A percentile compares a stretch with the other conserved stretches of the same genome.
These are phyloP conservation scores for Linnaemya vulpina DNA, from an alignment of 2,888 invertebrate genomes.

Conservation along the genomic window DNA sequence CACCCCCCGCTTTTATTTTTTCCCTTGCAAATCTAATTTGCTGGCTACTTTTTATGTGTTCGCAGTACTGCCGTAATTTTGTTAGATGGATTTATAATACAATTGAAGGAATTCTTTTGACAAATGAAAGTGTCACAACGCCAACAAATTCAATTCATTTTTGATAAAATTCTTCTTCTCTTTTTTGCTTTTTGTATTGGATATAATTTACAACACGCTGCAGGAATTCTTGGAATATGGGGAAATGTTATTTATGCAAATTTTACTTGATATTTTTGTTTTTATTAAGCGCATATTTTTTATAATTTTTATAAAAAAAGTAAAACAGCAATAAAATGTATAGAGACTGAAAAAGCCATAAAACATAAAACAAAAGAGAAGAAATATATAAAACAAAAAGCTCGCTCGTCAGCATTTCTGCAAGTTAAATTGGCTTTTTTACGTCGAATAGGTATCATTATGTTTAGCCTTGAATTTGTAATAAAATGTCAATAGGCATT, in stretches of 20 bases:
- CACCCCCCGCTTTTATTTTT: too few species aligned
- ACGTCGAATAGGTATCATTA: not conserved
- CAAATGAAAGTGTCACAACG: slow-evolving; percentile 57
- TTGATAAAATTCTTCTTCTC: not conserved
- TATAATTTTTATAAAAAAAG: slow-evolving; percentile 26
- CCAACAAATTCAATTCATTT: slow-evolving; percentile 37
- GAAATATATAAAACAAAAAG: not conserved
- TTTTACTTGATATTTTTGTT: not conserved
- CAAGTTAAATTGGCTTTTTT: not conserved
- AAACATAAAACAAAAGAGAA: slow-evolving; percentile 6
- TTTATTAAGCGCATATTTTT: not conserved
- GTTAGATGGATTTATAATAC: slow-evolving; percentile 30
- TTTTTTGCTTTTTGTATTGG: slow-evolving; percentile 12
- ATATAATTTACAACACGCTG: slow-evolving; percentile 51
- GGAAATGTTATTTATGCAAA: slow-evolving; percentile 54
- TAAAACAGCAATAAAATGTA: not conserved
- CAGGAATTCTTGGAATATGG: slow-evolving; percentile 13
- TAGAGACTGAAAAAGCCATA: slow-evolving; percentile 11
- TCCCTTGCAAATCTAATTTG: slow-evolving; percentile 40
- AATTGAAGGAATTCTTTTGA: slow-evolving; percentile 58
- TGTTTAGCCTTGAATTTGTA: slow-evolving; percentile 20
- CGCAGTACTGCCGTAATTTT: not conserved
- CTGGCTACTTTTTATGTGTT: slow-evolving; percentile 23
- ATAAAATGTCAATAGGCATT: slow-evolving; percentile 31
- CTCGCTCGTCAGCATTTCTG: not conserved